Evolutionary conservation across 2,797 vertebrate species (phyloP), one percentile per base, ranked within the genome.

Genomic region (Adelosebastes latens): DNA sequence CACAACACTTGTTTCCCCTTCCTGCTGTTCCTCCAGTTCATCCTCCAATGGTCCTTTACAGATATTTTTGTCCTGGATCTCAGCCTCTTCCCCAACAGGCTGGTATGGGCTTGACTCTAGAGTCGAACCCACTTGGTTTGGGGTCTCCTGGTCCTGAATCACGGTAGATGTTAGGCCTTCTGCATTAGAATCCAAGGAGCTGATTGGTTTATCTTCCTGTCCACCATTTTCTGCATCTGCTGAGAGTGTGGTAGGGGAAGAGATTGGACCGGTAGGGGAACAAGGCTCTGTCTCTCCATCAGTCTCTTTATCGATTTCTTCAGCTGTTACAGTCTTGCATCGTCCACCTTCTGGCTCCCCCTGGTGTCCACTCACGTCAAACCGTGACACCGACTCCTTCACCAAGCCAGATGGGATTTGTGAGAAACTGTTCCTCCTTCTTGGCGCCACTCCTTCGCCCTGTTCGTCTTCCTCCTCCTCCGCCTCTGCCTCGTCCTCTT

Each of bases 381-480:
- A 96, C 18, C 89, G 93, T 1, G 96, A 94, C 2, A 96, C 91
- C 0, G 96, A 96, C 32, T 96, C 94, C 75, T 93, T 96, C 20
- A 96, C 96, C 81, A 96, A 76, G 0, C 96, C 96, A 0, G 93
- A 78, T 2, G 96, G 96, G 76, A 96, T 96, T 1, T 95, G 91
- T 8, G 95, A 96, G 79, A 94, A 92, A 56, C 95, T 95, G 66
- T 94, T 95, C n/a, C 95, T 92, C 52, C 95, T 89, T 32, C 69
- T 79, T 0, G 55, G 39, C 0, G 22, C 36, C 4, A 2, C 75
- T 16, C 80, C 91, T 34, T 87, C 91, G 12, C 32, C 79, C 25
- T 79, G 87, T 4, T 88, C 85, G 1, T 71, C 81, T 1, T 74
- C 92, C 3, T 94, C 95, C 29, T 72, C 91, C 8, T 79, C 84